Conservation (phyloP, 1,140 invertebrate species). For the Littorina saxatilis region DNA sequence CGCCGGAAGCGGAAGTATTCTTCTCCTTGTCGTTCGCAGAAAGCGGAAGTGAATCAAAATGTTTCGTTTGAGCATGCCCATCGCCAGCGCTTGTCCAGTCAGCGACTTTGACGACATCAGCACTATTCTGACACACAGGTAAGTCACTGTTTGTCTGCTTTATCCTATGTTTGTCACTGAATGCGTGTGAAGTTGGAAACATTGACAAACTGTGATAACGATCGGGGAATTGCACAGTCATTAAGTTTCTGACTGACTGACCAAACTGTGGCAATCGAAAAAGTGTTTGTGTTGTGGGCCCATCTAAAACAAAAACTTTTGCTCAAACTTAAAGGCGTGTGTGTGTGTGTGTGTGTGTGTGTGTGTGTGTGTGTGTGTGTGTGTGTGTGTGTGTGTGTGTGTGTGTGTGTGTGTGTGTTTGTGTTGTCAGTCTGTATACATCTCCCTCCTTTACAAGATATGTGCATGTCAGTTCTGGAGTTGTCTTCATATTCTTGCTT, state of each 20-base stretch:
- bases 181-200: background rate
- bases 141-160: background rate
- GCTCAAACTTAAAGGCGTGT: too few species aligned
- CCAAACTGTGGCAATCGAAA: too few species aligned
- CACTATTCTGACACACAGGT: slow-evolving; percentile 36
- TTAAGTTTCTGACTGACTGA: too few species aligned
- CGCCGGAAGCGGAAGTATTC: background rate
- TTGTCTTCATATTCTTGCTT: too few species aligned
- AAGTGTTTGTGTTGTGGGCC: background rate
- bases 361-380: slow-evolving; percentile 17
- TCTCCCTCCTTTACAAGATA: too few species aligned
- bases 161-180: background rate
- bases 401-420: background rate
- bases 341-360: slow-evolving; percentile 16
- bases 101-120: slow-evolving; percentile 37
- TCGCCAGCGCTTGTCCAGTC: slow-evolving; percentile 11
- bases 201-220: background rate
- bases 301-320: background rate
- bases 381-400: slow-evolving; percentile 14
- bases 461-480: too few species aligned
- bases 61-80: slow-evolving; percentile 29
- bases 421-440: too few species aligned
- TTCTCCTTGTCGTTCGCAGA: background rate
- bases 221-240: background rate
- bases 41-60: slow-evolving; percentile 14